Evolutionary conservation across 30 jellyfish, hydroid and myxozoan species (phyloP), one percentile per base, ranked within the genome.

Genomic region (Hydractinia symbiolongicarpus): DNA sequence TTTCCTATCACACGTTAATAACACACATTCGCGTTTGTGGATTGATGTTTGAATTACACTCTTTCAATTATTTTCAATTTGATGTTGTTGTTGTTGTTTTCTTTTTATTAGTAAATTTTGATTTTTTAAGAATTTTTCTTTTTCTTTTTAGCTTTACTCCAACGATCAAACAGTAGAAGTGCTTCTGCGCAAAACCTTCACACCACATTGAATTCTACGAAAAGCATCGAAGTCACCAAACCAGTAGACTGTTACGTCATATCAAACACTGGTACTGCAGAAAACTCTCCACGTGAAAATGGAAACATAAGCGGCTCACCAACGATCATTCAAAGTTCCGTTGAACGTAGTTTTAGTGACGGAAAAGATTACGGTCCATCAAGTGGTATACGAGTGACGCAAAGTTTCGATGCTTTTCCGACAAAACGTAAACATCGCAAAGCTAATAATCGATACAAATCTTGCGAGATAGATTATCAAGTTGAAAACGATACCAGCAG

Each of bases 381-480:
- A 7, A 15, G 67, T 17, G 90, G 94, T 61, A 79, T 90, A 51
- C 92, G 95, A 20, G 93, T 85, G 66, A 83, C 96, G 14, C 94
- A 87, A 11, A 89, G 78, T 67, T 82, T 73, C 76, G 93, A 83
- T n/a, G 80, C 67, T 13, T 84, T 86, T 11, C 93, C 95, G 6
- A 84, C 94, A 5, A 86, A 83, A 66, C 94, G 94, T 88, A 93
- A 87, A 51, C 64, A 87, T 54, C 82, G 95, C 7, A 78, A 95
- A 11, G 95, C 94, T 7, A 90, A 95, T 9, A 56, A 90, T 58
- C 96, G 88, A 68, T 88, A 94, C 14, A 93, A 93, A 78, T 93
- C 98, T 67, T 93, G 98, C 54, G 98, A 93, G 44, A 83, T 93
- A 44, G 98, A 93, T 82, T 93, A 87, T 78, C 73, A 51, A 9